Evolutionary conservation across 2,888 invertebrate genomes (phyloP).

Genomic region (Gymnoscelis rufifasciata): DNA sequence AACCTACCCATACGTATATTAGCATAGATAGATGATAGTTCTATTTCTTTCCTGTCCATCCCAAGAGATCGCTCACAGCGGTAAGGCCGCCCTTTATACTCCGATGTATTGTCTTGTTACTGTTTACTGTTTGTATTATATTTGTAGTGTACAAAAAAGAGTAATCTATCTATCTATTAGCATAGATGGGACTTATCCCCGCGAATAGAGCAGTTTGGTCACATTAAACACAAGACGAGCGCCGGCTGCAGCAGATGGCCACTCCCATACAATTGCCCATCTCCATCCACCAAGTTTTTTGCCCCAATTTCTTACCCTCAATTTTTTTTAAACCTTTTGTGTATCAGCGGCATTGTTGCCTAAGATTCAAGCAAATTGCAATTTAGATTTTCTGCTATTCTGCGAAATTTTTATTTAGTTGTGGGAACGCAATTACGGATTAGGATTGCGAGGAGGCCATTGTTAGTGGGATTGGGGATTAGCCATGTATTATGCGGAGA

Average conservation of each 20-base stretch:
- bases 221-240: conserved; percentile 37
- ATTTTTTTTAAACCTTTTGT: conserved; percentile 47
- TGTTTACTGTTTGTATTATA: too few species aligned
- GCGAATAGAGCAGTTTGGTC: conserved; percentile 41
- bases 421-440: conserved; percentile 61
- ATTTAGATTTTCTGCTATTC: conserved; percentile 55
- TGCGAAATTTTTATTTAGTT: conserved; percentile 37
- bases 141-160: too few species aligned
- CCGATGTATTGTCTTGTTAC: too few species aligned
- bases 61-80: too few species aligned
- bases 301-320: conserved; percentile 26
- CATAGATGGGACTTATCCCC: too few species aligned
- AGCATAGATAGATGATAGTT: too few species aligned
- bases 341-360: conserved; percentile 52
- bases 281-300: conserved; percentile 57
- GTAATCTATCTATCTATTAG: too few species aligned
- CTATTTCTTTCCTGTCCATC: too few species aligned
- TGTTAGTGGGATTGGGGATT: conserved; percentile 25
- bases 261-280: conserved; percentile 72
- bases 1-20: too few species aligned
- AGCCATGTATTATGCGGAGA: conserved; percentile 18
- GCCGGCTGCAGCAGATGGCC: conserved; percentile 70
- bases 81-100: too few species aligned
- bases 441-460: conserved; percentile 43
- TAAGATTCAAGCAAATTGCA: conserved; percentile 61